Conservation (phyloP, 2,888 invertebrate species). For the Trichopria drosophilae region DNA sequence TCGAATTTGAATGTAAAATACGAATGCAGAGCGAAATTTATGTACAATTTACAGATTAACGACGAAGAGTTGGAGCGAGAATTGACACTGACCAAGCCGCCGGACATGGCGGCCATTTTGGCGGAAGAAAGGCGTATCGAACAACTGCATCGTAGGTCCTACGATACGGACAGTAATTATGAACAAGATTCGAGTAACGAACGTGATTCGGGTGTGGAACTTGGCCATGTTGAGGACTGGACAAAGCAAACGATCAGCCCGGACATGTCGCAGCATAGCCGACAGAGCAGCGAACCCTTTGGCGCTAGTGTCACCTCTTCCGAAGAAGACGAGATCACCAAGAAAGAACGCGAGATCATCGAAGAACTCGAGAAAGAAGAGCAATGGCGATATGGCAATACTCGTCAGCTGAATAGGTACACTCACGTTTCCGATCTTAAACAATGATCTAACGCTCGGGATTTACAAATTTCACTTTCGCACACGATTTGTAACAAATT, state of each 20-base stretch:
- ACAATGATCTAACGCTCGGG: slow-evolving; percentile 8
- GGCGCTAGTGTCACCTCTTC: slow-evolving; percentile 70
- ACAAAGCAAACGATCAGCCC: slow-evolving; percentile 55
- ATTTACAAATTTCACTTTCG: too few species aligned
- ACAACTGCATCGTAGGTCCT: slow-evolving; percentile 74
- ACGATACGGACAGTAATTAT: slow-evolving; percentile 68
- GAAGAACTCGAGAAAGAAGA: slow-evolving; percentile 67
- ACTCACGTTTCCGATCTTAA: background rate
- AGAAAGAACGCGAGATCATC: slow-evolving; percentile 69
- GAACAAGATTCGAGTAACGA: slow-evolving; percentile 59
- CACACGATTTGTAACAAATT: too few species aligned
- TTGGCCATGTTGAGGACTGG: slow-evolving; percentile 62
- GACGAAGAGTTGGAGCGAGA: slow-evolving; percentile 72
- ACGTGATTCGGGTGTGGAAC: slow-evolving; percentile 78
- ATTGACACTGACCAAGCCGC: slow-evolving; percentile 71
- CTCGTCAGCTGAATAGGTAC: slow-evolving; percentile 52
- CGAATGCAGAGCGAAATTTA: background rate
- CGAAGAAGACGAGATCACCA: slow-evolving; percentile 76
- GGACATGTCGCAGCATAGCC: slow-evolving; percentile 67
- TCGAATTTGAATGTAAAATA: background rate
- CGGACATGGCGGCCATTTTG: slow-evolving; percentile 79
- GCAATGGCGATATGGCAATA: slow-evolving; percentile 62
- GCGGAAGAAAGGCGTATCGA: slow-evolving; percentile 79
- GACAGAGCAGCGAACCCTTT: slow-evolving; percentile 80
- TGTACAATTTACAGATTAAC: slow-evolving; percentile 59